Base-by-base conservation (phyloP, 1,140 invertebrate genomes). In the Atopsyche davidsoni region DNA sequence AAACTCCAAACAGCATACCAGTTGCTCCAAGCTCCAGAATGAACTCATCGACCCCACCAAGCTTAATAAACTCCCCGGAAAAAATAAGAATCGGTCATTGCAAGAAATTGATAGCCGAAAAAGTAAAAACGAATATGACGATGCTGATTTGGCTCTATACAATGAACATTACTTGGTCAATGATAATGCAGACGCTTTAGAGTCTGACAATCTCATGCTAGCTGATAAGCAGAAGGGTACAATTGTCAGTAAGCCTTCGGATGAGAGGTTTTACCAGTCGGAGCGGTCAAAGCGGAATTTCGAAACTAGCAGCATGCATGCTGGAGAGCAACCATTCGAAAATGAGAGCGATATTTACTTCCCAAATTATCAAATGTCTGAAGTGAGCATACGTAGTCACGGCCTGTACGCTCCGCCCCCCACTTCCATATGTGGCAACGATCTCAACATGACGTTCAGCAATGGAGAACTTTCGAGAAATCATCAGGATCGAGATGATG, bases 331-430 rank as follows among this genome's bases (percentile, higher is more conserved):
- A 43, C 65, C 64, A 0, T 73, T 72, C 32, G 72, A 74, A 28
- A 74, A 72, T 53, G 77, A 78, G 60, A 79, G 76, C 59, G 77
- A 79, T 61, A 73, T 78, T 3, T 74, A 74, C 43, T 74, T 69
- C 32, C 70, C 72, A 2, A 78, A 79, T 53, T 79, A 79, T 55
- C 77, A 79, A 63, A 73, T 78, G 66, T 79, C 77, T 1, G 77
- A 79, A 69, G 74, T 79, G 0, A 79, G 77, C 57, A 79, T 79
- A 53, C 66, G 77, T 23, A 79, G 77, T 52, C 77, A 79, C 49
- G 76, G 75, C 0, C 51, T 79, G 19, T 79, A 79, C 60, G 76
- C 76, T 0, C 77, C 77, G 4, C 77, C 77, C 22, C 72, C 75
- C 2, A 67, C 70, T 0, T 70, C 69, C 1, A 69, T 74, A 64